Evolutionary conservation across 1,140 invertebrate genomes (phyloP).

Genomic region (Tribolium madens): DNA sequence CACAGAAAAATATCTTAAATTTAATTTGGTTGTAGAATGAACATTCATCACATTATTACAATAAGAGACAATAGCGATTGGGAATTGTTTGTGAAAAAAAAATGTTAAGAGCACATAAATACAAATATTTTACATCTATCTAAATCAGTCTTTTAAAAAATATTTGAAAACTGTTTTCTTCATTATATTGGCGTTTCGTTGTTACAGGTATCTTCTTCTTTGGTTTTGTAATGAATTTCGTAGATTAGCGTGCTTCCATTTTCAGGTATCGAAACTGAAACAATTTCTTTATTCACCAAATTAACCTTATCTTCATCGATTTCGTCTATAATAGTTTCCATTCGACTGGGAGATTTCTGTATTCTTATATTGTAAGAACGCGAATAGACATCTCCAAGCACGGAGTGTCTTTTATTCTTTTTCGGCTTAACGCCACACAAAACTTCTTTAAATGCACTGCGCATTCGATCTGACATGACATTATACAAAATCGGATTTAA

Average conservation of each 20-base stretch:
- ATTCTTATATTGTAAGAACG: conserved; percentile 19
- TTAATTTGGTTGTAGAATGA: no score
- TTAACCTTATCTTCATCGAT: conserved; percentile 24
- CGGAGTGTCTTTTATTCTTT: conserved; percentile 32
- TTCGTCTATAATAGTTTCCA: conserved; percentile 38
- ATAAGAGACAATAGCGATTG: no score
- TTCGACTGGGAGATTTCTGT: conserved; percentile 12
- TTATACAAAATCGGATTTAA: conserved; percentile 94
- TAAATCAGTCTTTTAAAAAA: no score
- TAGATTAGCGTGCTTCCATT: conserved; percentile 25
- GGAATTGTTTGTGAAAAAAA: background rate
- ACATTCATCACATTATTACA: no score
- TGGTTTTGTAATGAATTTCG: conserved; percentile 29
- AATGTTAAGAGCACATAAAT: background rate
- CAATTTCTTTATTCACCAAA: conserved; percentile 31
- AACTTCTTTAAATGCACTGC: conserved; percentile 80
- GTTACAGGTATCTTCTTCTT: background rate
- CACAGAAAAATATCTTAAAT: no score
- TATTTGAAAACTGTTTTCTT: background rate
- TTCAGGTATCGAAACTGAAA: conserved; percentile 28
- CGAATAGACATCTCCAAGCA: conserved; percentile 13
- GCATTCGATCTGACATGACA: conserved; percentile 89
- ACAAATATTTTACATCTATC: no score
- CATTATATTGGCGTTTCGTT: conserved; percentile 14
- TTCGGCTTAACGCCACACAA: conserved; percentile 50